Conservation (phyloP, 1,140 invertebrate genomes). For the Arion vulgaris region DNA sequence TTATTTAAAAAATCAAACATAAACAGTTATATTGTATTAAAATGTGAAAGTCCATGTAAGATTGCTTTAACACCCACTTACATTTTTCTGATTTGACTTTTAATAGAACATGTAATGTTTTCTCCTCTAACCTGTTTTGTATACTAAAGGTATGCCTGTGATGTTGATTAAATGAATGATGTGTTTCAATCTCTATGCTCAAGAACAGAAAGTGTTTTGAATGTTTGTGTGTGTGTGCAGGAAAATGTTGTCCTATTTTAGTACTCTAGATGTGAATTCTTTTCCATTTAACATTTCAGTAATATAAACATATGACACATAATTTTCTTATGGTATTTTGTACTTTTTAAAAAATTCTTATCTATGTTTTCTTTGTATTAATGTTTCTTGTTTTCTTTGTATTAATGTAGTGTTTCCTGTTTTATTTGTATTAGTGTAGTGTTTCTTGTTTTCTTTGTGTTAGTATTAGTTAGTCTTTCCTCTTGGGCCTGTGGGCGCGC, state of each 20-base stretch:
- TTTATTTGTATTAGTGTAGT: too few species aligned
- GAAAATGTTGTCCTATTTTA: neutral
- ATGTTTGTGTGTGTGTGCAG: neutral
- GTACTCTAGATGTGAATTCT: neutral
- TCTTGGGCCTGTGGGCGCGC: too few species aligned
- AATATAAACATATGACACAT: neutral
- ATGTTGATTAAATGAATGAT: neutral
- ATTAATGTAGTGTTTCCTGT: too few species aligned
- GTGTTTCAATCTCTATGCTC: neutral
- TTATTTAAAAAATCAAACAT: too few species aligned
- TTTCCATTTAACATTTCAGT: slow-evolving; percentile 9
- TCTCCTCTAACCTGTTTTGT: neutral
- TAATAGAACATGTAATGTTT: neutral
- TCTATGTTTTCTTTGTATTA: too few species aligned
- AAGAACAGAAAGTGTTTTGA: neutral
- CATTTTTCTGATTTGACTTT: neutral
- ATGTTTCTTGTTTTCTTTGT: too few species aligned
- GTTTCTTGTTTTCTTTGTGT: too few species aligned
- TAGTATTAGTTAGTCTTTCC: too few species aligned
- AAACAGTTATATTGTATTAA: neutral
- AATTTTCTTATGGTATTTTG: too few species aligned
- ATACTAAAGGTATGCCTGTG: neutral
- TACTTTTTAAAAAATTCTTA: too few species aligned
- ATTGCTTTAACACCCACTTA: neutral
- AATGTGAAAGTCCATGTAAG: neutral